These are phyloP conservation scores for Stegodyphus dumicola DNA, from an alignment of 1,140 invertebrate genomes.

Conservation along the genomic window DNA sequence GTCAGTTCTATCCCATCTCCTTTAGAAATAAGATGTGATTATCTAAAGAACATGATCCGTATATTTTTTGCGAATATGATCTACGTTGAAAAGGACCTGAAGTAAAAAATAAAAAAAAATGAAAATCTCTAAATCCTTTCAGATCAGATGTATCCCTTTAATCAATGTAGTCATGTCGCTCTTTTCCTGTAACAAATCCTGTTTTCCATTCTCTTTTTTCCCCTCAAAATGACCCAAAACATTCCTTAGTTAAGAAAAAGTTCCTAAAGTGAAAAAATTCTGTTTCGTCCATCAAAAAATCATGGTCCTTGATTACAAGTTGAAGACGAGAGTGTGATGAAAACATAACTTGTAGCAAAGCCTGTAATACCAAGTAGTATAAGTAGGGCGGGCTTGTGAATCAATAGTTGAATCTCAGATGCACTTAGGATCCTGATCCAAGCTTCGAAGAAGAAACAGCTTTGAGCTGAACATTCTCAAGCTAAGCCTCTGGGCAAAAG, in stretches of 20 bases:
- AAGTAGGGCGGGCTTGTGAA: slow-evolving; percentile 14
- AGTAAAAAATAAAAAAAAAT: too few relatives aligned
- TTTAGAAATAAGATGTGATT: too few relatives aligned
- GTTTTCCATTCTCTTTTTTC: slow-evolving; percentile 25
- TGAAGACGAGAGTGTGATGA: slow-evolving; percentile 42
- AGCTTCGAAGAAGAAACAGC: slow-evolving; percentile 19
- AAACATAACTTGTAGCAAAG: slow-evolving; percentile 37
- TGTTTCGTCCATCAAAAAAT: slow-evolving; percentile 47
- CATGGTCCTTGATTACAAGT: slow-evolving; percentile 50
- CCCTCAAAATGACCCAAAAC: slow-evolving; percentile 21
- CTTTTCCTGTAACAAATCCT: slow-evolving; percentile 26
- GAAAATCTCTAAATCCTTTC: slow-evolving; percentile 14
- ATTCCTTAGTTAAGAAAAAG: slow-evolving; percentile 9
- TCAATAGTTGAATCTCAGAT: slow-evolving; percentile 28
- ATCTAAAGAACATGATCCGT: too few relatives aligned
- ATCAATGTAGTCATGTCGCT: slow-evolving; percentile 38
- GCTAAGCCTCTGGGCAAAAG: slow-evolving; percentile 28
- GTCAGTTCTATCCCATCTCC: too few relatives aligned
- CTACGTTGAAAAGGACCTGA: too few relatives aligned
- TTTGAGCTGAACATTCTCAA: not conserved
- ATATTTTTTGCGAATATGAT: too few relatives aligned
- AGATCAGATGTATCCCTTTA: slow-evolving; percentile 39
- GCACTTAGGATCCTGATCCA: slow-evolving; percentile 38
- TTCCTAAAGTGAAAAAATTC: slow-evolving; percentile 8
- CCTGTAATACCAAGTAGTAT: slow-evolving; percentile 28